These are phyloP conservation scores for Festucalex cinctus DNA, from an alignment of 2,113 vertebrate genomes.

Conservation along the genomic window DNA sequence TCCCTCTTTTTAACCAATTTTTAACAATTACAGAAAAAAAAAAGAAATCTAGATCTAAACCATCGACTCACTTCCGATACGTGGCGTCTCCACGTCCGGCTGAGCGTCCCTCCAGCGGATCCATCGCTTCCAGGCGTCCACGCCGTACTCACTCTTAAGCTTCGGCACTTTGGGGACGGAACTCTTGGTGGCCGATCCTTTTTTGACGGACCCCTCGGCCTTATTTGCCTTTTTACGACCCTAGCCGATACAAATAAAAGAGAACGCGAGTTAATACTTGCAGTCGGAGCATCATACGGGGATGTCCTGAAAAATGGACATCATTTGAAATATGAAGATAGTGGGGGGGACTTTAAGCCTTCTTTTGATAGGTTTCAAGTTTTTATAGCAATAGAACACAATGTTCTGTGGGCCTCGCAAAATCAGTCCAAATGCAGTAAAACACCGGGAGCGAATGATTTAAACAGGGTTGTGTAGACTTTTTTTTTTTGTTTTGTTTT, in stretches of 20 bases:
- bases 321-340: too few species aligned
- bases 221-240: slow-evolving; percentile 42
- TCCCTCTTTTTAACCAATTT: not conserved
- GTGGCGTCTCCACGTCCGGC: slow-evolving; percentile 80
- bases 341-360: too few species aligned
- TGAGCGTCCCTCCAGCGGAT: slow-evolving; percentile 87
- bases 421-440: too few species aligned
- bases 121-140: slow-evolving; percentile 95
- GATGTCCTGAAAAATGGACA: not conserved
- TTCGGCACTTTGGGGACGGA: slow-evolving; percentile 46
- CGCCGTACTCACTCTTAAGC: slow-evolving; percentile 87
- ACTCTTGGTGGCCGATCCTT: not conserved
- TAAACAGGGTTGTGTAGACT: not conserved
- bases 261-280: not conserved
- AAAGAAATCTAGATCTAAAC: not conserved
- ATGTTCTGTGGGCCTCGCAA: too few species aligned
- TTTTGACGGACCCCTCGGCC: slow-evolving; percentile 2
- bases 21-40: too few species aligned
- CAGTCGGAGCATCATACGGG: not conserved
- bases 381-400: too few species aligned
- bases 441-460: too few species aligned
- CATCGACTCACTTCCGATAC: slow-evolving; percentile 77
- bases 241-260: slow-evolving; percentile 34
- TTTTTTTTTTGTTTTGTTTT: not conserved
- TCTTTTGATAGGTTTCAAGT: too few species aligned